phyloP scores from a whole-genome alignment of 1,140 invertebrate species.

The Neodiprion virginianus region DNA sequence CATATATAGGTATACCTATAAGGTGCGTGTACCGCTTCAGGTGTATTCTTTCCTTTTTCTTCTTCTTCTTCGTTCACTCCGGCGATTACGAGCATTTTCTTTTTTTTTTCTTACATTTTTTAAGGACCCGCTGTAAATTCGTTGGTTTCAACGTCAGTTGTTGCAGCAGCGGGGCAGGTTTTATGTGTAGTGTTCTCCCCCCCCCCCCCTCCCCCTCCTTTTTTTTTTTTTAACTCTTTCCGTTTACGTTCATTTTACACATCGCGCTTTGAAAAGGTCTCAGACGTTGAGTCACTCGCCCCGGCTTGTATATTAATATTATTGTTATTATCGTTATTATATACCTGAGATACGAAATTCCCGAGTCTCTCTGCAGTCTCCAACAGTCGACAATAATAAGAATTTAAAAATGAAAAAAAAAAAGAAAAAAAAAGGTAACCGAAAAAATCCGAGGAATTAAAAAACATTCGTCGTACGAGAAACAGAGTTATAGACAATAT shows the following conservation, averaged over 20 bases:
- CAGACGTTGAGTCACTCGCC: not conserved
- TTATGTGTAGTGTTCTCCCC: not conserved
- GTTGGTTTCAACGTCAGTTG: not conserved
- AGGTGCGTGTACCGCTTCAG: not conserved
- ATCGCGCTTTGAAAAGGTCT: not conserved
- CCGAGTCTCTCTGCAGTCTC: too few species aligned
- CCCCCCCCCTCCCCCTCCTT: slow-evolving; percentile 10
- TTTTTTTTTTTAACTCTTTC: not conserved
- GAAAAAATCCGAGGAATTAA: too few species aligned
- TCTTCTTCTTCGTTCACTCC: slow-evolving; percentile 6
- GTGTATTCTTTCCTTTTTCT: not conserved
- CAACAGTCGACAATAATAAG: too few species aligned
- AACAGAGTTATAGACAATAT: too few species aligned
- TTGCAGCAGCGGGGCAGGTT: not conserved
- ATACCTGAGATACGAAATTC: too few species aligned
- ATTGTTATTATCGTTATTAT: too few species aligned
- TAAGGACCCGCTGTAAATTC: not conserved
- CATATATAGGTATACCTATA: too few species aligned
- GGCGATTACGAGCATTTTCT: not conserved
- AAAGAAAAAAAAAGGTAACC: too few species aligned
- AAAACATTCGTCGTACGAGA: too few species aligned
- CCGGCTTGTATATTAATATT: not conserved
- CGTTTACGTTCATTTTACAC: slow-evolving; percentile 19
- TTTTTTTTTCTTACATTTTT: not conserved
- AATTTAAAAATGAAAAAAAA: too few species aligned